These are phyloP conservation scores for Malachius bipustulatus DNA, from an alignment of 2,888 invertebrate species.

Conservation along the genomic window DNA sequence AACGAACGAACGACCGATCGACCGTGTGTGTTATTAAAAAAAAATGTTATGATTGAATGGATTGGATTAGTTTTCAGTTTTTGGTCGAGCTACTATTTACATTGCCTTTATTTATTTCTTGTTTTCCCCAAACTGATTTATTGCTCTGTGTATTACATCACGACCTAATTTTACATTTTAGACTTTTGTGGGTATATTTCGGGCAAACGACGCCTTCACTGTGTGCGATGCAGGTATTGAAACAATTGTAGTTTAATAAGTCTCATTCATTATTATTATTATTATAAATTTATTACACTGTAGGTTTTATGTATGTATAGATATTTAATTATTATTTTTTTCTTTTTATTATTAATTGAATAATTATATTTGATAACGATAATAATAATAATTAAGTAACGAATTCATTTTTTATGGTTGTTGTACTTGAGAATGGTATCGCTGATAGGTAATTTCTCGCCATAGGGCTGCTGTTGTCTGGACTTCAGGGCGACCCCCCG, in stretches of 20 bases:
- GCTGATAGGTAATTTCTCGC: conserved; percentile 39
- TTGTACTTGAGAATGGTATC: conserved; percentile 21
- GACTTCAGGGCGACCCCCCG: conserved; percentile 30
- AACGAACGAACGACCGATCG: conserved; percentile 7
- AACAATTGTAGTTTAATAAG: conserved; percentile 21
- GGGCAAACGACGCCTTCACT: conserved; percentile 38
- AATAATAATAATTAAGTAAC: no score
- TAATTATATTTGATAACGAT: background rate
- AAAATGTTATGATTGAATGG: no score
- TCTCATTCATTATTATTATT: background rate
- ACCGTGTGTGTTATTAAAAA: no score
- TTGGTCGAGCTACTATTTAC: no score
- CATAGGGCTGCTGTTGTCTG: conserved; percentile 36
- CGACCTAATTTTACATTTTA: conserved; percentile 39
- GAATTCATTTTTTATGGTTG: conserved; percentile 9
- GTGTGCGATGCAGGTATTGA: conserved; percentile 36
- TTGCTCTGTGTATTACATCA: no score
- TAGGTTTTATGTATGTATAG: background rate
- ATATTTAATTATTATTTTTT: background rate
- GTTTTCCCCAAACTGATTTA: no score
- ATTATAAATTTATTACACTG: background rate
- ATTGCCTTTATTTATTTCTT: no score
- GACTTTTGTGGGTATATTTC: conserved; percentile 39
- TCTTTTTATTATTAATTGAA: background rate
- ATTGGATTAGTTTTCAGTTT: no score